phyloP scores from a whole-genome alignment of 2,888 invertebrate species.

The Agelastica alni region DNA sequence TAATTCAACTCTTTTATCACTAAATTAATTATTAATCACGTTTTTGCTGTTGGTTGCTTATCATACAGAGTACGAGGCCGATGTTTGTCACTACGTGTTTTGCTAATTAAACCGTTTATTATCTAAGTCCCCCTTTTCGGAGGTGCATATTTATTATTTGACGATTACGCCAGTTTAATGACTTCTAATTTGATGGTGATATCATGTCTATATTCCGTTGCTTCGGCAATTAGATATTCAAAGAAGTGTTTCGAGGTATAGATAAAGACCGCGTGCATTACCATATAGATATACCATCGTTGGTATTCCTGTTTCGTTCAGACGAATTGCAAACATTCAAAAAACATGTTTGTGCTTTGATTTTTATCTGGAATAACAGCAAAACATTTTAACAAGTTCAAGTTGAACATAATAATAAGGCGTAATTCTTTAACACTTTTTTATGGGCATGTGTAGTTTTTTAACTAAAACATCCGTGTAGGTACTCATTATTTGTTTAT shows the following conservation, averaged over 20 bases:
- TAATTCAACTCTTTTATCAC: constrained; percentile 41
- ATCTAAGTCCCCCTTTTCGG: constrained; percentile 36
- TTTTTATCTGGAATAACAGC: constrained; percentile 11
- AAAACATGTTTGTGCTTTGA: constrained; percentile 22
- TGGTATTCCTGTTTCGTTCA: constrained; percentile 28
- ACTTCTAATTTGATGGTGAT: constrained; percentile 38
- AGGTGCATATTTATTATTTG: constrained; percentile 37
- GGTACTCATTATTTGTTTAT: no score
- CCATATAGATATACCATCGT: constrained; percentile 30
- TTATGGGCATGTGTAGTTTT: no score
- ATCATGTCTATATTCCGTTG: constrained; percentile 33
- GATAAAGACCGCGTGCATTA: constrained; percentile 32
- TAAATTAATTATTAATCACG: constrained; percentile 46
- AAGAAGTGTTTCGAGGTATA: constrained; percentile 28
- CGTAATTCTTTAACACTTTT: no score
- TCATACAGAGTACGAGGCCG: constrained; percentile 36
- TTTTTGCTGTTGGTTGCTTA: constrained; percentile 38
- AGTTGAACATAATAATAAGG: constrained; percentile 4
- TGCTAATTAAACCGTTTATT: constrained; percentile 44
- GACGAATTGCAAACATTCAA: constrained; percentile 30
- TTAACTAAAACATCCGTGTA: no score
- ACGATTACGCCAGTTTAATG: constrained; percentile 36
- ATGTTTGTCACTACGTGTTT: constrained; percentile 42
- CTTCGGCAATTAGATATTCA: constrained; percentile 38
- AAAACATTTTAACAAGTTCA: constrained; percentile 15